A percentile compares a stretch with the other conserved stretches of the same genome.
These are phyloP conservation scores for Rhyzopertha dominica DNA, from an alignment of 1,140 invertebrate genomes.

Conservation along the genomic window DNA sequence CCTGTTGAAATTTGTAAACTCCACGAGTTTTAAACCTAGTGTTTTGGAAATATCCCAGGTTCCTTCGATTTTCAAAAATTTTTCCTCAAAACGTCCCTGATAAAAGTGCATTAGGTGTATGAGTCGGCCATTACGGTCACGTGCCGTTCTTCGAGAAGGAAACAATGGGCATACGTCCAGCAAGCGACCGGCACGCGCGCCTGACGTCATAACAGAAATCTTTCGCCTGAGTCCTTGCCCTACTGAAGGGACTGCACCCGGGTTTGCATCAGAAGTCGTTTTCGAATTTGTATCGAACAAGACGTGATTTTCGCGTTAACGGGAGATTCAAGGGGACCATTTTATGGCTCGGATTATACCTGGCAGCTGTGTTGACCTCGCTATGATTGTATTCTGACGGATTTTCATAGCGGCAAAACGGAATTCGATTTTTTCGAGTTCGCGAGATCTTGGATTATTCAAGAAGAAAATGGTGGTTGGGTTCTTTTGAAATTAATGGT, in stretches of 20 bases:
- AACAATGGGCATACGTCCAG: slow-evolving; percentile 38
- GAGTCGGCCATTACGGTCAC: slow-evolving; percentile 38
- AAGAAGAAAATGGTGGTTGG: too few species aligned
- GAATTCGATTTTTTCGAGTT: too few species aligned
- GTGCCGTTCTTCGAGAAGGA: slow-evolving; percentile 37
- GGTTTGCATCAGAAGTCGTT: slow-evolving; percentile 30
- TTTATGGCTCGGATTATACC: too few species aligned
- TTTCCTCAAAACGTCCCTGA: slow-evolving; percentile 15
- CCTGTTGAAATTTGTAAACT: background rate
- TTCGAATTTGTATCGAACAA: slow-evolving; percentile 25
- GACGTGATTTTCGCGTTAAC: slow-evolving; percentile 8
- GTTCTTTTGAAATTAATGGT: too few species aligned
- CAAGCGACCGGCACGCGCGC: slow-evolving; percentile 33
- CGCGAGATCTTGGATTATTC: too few species aligned
- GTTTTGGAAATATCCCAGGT: background rate
- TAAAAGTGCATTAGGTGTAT: slow-evolving; percentile 29
- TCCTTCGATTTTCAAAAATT: slow-evolving; percentile 3
- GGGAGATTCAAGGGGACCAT: background rate
- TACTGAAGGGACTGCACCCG: slow-evolving; percentile 26
- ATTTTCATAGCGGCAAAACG: too few species aligned
- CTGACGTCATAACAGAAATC: slow-evolving; percentile 32
- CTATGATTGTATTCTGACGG: too few species aligned
- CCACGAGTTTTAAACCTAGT: background rate
- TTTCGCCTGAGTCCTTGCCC: slow-evolving; percentile 25
- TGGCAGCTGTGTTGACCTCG: too few species aligned